Percentiles rank a stretch among this genome's conserved stretches.
Conservation (phyloP, 2,888 invertebrate genomes). For the Branchellion lobata region DNA sequence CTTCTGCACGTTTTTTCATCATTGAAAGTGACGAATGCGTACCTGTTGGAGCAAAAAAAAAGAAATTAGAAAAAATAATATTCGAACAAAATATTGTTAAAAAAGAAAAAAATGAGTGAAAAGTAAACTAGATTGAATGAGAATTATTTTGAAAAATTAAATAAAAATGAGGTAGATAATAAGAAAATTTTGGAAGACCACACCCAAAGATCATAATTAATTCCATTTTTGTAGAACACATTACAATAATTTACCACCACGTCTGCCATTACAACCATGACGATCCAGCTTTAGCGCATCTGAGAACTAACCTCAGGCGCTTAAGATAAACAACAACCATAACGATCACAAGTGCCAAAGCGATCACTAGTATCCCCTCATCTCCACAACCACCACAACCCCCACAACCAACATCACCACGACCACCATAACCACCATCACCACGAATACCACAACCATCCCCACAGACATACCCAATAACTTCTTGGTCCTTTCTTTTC, state of each 20-base stretch:
- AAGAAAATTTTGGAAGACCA: constrained; percentile 1
- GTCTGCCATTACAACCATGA: too few relatives aligned
- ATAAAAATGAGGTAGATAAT: background rate
- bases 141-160: background rate
- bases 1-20: background rate
- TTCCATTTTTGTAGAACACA: too few relatives aligned
- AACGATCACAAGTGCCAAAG: too few relatives aligned
- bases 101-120: background rate
- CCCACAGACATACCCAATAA: constrained; percentile 5
- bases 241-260: too few relatives aligned
- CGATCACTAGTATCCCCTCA: too few relatives aligned
- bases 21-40: constrained; percentile 15
- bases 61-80: too few relatives aligned
- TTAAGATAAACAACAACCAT: too few relatives aligned
- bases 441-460: too few relatives aligned
- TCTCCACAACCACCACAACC: too few relatives aligned
- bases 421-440: background rate
- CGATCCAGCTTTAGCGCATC: too few relatives aligned
- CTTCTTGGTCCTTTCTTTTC: background rate
- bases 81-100: background rate
- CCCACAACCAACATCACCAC: background rate
- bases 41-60: background rate
- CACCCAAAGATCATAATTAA: too few relatives aligned
- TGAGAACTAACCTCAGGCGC: too few relatives aligned
- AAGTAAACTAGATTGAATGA: background rate